Base-by-base conservation (phyloP, 1,140 invertebrate genomes). In the Cotesia vestalis region DNA sequence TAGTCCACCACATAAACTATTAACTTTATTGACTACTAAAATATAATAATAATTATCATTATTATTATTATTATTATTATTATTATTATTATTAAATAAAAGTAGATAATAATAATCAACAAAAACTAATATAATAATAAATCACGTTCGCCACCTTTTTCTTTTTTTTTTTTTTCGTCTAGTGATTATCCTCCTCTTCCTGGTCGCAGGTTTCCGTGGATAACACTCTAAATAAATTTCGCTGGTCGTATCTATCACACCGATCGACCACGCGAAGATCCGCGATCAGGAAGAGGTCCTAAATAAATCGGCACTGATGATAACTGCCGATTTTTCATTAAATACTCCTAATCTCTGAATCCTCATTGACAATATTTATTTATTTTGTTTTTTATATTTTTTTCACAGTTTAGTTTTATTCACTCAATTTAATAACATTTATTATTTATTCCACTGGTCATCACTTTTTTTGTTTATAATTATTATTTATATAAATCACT, bases 251-350 rank as follows among this genome's bases (percentile, higher is more conserved):
- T 60, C 59, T 14, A 62, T n/a, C 35, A 36, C 11, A 38, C 36
- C 53, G 53, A 57, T 27, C 34, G 60, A 62, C 27, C 46, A 67
- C 38, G 40, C 51, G 38, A 67, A 67, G 12, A 67, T 67, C 35
- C 52, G 27, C 66, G 66, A 67, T 67, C 66, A 67, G 66, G 66
- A 67, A 67, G 66, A 67, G 66, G 66, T 67, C 8, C 3, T 11
- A 11, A 34, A 51, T 20, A 35, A 55, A 67, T 67, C 46, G 38
- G 38, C 62, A 9, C 12, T 12, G 40, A 12, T 46, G 40, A 46
- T 35, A 27, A 27, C 27, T 27, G 46, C 66, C 51, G 66, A 67
- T 52, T 35, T 52, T 14, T 27, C 1, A 27, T 27, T 27, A 27
- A 67, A 67, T 27, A 40, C 35, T 35, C 66, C 20, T 8, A 14